These are phyloP conservation scores for Cephus sareptanus DNA, from an alignment of 2,888 invertebrate genomes.

Conservation along the genomic window DNA sequence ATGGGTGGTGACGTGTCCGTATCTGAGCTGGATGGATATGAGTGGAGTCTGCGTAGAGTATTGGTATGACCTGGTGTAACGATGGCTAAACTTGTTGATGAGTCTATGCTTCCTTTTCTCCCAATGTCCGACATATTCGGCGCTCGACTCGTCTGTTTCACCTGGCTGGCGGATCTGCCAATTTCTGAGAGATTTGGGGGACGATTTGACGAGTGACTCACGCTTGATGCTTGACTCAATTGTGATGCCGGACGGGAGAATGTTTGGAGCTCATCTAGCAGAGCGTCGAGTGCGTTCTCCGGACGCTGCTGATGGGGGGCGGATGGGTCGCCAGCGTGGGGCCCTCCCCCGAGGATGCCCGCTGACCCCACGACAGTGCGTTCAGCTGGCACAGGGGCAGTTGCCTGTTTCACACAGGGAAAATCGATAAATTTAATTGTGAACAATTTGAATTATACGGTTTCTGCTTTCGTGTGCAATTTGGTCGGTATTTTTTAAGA, in stretches of 20 bases:
- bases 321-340: slow-evolving; percentile 70
- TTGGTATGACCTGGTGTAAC: slow-evolving; percentile 58
- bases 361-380: slow-evolving; percentile 71
- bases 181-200: slow-evolving; percentile 34
- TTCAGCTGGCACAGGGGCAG: slow-evolving; percentile 73
- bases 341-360: slow-evolving; percentile 73
- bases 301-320: slow-evolving; percentile 75
- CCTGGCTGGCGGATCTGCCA: slow-evolving; percentile 38
- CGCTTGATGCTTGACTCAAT: slow-evolving; percentile 50
- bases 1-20: slow-evolving; percentile 83
- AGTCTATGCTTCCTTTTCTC: slow-evolving; percentile 70
- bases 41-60: slow-evolving; percentile 80
- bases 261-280: slow-evolving; percentile 93
- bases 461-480: slow-evolving; percentile 8
- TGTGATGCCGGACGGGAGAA: slow-evolving; percentile 79
- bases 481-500: slow-evolving; percentile 11
- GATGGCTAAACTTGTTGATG: slow-evolving; percentile 63
- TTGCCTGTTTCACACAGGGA: slow-evolving; percentile 47
- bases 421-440: not conserved
- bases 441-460: not conserved
- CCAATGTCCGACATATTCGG: slow-evolving; percentile 69
- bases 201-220: slow-evolving; percentile 26
- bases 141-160: slow-evolving; percentile 40
- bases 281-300: slow-evolving; percentile 97
- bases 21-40: slow-evolving; percentile 88